Percentiles rank a stretch among this genome's conserved stretches.
Evolutionary conservation across 2,797 vertebrate species (phyloP).

Genomic region (Cheracebus regulus): DNA sequence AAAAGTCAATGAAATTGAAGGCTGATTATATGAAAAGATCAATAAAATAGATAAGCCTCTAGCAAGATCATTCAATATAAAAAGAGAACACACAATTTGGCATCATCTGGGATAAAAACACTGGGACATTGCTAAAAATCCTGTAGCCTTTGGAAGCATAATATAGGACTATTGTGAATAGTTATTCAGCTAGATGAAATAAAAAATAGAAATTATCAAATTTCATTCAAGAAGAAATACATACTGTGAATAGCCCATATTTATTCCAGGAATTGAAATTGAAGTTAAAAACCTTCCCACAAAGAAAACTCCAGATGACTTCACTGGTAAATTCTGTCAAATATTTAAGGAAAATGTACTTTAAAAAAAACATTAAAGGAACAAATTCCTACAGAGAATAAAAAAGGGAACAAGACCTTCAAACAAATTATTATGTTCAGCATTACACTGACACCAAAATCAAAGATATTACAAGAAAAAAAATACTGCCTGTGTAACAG

Average conservation of each 20-base stretch:
- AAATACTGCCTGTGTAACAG: not conserved
- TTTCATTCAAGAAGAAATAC: not conserved
- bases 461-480: not conserved
- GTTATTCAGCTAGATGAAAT: not conserved
- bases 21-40: not conserved
- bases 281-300: not conserved
- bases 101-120: not conserved
- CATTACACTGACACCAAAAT: not conserved
- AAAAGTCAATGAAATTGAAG: constrained; percentile 22
- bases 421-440: not conserved
- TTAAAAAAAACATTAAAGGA: not conserved
- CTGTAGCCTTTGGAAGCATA: not conserved
- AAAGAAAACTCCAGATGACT: constrained; percentile 4
- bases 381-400: not conserved
- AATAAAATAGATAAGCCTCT: not conserved
- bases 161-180: not conserved
- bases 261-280: constrained; percentile 48
- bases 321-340: constrained; percentile 13
- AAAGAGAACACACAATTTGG: not conserved
- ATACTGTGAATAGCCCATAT: not conserved
- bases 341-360: not conserved
- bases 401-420: not conserved
- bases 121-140: not conserved
- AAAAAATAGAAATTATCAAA: not conserved
- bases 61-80: not conserved